These are phyloP conservation scores for Myanophis thanlyinensis DNA, from an alignment of 2,113 vertebrate species.

Conservation along the genomic window DNA sequence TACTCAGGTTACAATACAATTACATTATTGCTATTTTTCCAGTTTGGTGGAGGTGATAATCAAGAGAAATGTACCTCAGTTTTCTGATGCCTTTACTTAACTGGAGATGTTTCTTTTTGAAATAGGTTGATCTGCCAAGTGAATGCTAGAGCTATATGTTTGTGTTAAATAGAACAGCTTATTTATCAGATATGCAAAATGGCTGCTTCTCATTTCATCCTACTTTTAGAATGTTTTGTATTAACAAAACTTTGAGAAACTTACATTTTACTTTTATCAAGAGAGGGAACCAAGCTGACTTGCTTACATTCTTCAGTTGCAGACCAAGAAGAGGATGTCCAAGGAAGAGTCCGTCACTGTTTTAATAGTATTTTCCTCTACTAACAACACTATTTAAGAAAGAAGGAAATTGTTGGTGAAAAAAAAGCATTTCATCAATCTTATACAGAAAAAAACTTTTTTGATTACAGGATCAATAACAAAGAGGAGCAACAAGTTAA, in stretches of 20 bases:
- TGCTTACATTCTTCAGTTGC: slow-evolving; percentile 15
- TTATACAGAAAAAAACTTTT: neutral
- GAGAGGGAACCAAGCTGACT: neutral
- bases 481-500: neutral
- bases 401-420: neutral
- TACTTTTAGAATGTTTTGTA: slow-evolving; percentile 3
- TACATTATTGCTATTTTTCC: neutral
- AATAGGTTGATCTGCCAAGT: neutral
- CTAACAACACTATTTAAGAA: slow-evolving; percentile 12
- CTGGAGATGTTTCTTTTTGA: neutral
- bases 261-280: slow-evolving; percentile 21
- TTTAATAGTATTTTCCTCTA: slow-evolving; percentile 13
- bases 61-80: neutral
- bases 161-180: neutral
- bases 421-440: neutral
- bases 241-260: neutral
- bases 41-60: neutral
- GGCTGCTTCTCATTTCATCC: neutral
- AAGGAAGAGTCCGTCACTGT: neutral
- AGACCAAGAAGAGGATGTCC: neutral
- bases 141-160: neutral
- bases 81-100: neutral
- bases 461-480: neutral
- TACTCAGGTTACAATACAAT: neutral
- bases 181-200: neutral